A percentile compares a stretch with the other conserved stretches of the same genome.
phyloP scores from a whole-genome alignment of 2,797 vertebrate species.

The Coranthus polyacanthus region DNA sequence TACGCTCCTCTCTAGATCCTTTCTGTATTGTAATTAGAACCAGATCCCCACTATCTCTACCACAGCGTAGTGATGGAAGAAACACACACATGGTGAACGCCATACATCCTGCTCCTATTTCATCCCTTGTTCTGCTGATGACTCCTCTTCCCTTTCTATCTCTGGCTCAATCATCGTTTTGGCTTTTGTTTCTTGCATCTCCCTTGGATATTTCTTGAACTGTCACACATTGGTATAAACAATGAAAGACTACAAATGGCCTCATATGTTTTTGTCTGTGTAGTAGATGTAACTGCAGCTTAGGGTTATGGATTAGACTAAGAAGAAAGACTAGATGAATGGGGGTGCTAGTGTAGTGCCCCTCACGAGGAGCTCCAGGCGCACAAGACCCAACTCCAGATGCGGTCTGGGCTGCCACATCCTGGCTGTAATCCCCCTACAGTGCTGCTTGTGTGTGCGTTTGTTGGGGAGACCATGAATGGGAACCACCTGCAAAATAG shows the following conservation, averaged over 20 bases:
- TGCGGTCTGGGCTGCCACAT: conserved; percentile 75
- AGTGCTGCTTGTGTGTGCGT: conserved; percentile 35
- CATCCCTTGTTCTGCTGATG: conserved; percentile 1
- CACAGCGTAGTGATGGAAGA: conserved; percentile 37
- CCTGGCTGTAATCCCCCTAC: conserved; percentile 69
- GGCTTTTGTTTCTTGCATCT: conserved; percentile 34
- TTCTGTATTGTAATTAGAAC: conserved; percentile 69
- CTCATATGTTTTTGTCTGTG: conserved; percentile 44
- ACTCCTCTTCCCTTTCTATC: conserved; percentile 21
- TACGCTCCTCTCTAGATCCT: conserved; percentile 65
- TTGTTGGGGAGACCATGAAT: conserved; percentile 60
- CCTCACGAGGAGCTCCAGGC: conserved; percentile 58
- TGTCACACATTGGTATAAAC: conserved; percentile 40
- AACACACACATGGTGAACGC: conserved; percentile 41
- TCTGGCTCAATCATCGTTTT: conserved; percentile 33
- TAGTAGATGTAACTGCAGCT: conserved; percentile 35
- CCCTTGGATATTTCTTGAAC: conserved; percentile 26
- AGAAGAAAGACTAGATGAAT: conserved; percentile 59
- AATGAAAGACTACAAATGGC: conserved; percentile 53
- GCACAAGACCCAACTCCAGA: conserved; percentile 68
- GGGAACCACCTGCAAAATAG: conserved; percentile 74
- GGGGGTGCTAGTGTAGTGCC: conserved; percentile 21
- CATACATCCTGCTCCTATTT: conserved; percentile 32
- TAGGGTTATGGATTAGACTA: conserved; percentile 39
- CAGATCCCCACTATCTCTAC: conserved; percentile 67